A percentile compares a stretch with the other conserved stretches of the same genome.
Conservation (phyloP, 2,888 invertebrate genomes). For the Oscheius sp. region DNA sequence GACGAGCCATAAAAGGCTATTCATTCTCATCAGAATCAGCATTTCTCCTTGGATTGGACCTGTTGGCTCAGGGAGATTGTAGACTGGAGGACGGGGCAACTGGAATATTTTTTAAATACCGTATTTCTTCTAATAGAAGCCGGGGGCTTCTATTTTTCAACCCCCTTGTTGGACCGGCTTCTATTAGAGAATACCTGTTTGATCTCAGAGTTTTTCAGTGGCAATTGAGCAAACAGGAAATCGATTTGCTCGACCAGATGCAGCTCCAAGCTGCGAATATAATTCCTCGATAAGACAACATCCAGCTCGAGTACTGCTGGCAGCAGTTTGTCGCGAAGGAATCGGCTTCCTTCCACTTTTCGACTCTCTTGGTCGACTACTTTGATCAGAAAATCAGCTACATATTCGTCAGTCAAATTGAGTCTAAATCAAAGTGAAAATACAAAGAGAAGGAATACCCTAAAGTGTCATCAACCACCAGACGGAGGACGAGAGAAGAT, state of each 20-base stretch:
- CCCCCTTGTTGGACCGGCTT: no score
- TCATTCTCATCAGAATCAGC: neutral
- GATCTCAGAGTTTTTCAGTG: neutral
- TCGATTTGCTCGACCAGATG: conserved; percentile 16
- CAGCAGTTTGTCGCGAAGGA: conserved; percentile 7
- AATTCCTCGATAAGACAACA: conserved; percentile 3
- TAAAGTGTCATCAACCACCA: conserved; percentile 33
- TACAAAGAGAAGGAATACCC: neutral
- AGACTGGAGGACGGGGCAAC: conserved; percentile 23
- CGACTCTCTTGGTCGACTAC: neutral
- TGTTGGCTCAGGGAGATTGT: neutral
- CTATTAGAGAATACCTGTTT: no score
- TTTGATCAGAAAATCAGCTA: conserved; percentile 4
- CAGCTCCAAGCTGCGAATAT: conserved; percentile 3
- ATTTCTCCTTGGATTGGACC: neutral
- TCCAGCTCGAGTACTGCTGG: conserved; percentile 21
- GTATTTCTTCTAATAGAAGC: no score
- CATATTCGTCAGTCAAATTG: conserved; percentile 6
- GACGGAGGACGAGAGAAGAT: conserved; percentile 36
- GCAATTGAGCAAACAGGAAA: conserved; percentile 19
- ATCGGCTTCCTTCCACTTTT: no score
- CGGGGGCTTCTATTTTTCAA: no score
- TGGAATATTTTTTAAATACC: no score
- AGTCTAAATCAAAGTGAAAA: neutral
- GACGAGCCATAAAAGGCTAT: neutral